Evolutionary conservation across 2,797 vertebrate species (phyloP), one percentile per base, ranked within the genome.

Genomic region (Glossophaga mutica): DNA sequence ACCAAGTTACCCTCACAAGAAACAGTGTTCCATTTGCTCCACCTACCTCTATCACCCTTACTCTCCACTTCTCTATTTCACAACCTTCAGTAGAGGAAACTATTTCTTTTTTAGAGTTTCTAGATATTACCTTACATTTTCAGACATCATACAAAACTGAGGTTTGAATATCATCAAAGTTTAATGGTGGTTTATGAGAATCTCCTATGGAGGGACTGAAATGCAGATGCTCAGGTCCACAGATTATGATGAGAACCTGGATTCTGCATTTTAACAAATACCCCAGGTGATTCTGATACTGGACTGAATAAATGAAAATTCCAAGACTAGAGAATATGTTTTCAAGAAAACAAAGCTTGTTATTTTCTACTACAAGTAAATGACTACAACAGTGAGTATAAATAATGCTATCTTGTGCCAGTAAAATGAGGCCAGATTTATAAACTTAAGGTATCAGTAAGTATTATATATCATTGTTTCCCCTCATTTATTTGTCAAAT

Each of bases 1-100:
- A 79, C 86, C 57, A 67, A 82, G 46, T 88, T 86, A 90, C 70
- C 65, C 68, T 83, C 73, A n/a, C 24, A 83, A 87, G 71, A 93
- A 95, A 90, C 82, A 94, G 68, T 85, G 39, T 18, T 94, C 57
- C 46, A 86, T 94, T 95, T 77, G 95, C 96, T 86, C 70, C 22
- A 42, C 4, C 42, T 32, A 94, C 82, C 91, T 90, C 55, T 32
- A n/a, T 93, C 32, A 59, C 83, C 71, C 57, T 81, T 29, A 52
- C 84, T 84, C 50, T 73, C 26, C 34, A 37, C 44, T 94, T 65
- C n/a, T 68, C 62, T 91, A 92, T 87, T 92, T 92, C 74, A 90
- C n/a, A 92, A n/a, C 77, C 52, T 68, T 55, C 32, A 39, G 78
- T 11, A 90, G 12, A 90, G 70, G 15, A 89, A 71, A 70, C 74